A percentile compares a stretch with the other conserved stretches of the same genome.
Evolutionary conservation across 2,888 invertebrate species (phyloP).

Genomic region (Bruchidius siliquastri): DNA sequence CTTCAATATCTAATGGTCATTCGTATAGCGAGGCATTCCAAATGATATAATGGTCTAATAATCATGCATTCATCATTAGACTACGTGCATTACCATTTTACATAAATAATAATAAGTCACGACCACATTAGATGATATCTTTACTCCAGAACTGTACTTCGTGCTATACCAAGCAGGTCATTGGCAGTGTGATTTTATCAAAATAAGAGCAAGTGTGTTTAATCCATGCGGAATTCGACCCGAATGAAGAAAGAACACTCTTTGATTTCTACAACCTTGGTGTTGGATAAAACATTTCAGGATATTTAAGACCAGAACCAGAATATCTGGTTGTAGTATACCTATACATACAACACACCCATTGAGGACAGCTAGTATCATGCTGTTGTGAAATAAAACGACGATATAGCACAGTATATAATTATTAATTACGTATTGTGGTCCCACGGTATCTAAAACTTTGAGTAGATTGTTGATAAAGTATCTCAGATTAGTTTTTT

Average conservation of each 20-base stretch:
- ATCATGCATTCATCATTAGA: no score
- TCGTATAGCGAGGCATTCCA: no score
- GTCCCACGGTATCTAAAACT: no score
- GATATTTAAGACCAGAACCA: background rate
- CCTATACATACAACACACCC: background rate
- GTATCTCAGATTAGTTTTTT: no score
- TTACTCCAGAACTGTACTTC: background rate
- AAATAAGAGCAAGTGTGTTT: background rate
- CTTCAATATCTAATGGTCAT: no score
- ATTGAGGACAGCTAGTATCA: background rate
- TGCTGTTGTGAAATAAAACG: background rate
- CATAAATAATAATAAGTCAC: no score
- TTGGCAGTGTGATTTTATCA: background rate
- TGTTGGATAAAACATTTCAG: background rate
- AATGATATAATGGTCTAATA: no score
- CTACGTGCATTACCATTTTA: no score
- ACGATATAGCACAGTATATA: background rate
- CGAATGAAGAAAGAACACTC: background rate
- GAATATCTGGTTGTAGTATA: background rate
- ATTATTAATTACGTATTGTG: no score
- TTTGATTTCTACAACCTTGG: background rate
- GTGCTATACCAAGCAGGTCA: background rate
- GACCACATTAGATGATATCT: background rate
- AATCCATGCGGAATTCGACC: background rate
- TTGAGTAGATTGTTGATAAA: no score